Base-by-base conservation (phyloP, 2,797 vertebrate species). In the Betta splendens region DNA sequence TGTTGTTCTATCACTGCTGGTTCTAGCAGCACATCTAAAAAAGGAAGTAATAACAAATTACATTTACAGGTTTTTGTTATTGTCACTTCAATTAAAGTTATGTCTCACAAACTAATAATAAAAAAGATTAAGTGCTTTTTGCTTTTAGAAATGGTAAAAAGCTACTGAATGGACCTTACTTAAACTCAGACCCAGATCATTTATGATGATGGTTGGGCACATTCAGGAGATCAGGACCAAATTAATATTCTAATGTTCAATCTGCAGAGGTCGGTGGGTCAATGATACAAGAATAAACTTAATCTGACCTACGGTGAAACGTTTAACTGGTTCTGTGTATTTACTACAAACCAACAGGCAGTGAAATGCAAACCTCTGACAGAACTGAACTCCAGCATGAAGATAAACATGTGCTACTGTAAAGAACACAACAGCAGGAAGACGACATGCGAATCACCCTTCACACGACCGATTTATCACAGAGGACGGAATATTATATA, bases 21-120 rank as follows among this genome's bases (percentile, higher is more conserved):
- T 66, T 64, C 57, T 60, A 79, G 77, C 77, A 85, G 75, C 77
- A 78, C 61, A 9, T 69, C 72, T 80, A 76, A 52, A 83, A 59
- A 48, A 45, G 48, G 35, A 61, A 58, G 22, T 20, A 26, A 28
- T 28, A 55, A 61, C 64, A 67, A 68, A 37, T 71, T 45, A 51
- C 72, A 57, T 68, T 33, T 57, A 69, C 62, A 72, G 59, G 21
- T 50, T 54, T 29, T 31, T 5, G 7, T 49, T 52, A 11, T 51
- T 35, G 39, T 39, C 11, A 40, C 33, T 47, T 2, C 2, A 66
- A 38, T 22, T 65, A 13, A 72, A 70, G 69, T 39, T 0, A 65
- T 25, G 36, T 54, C 17, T 16, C 51, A 62, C 35, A 51, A 55
- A 71, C n/a, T n/a, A n/a, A n/a, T n/a, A n/a, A 67, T 40, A 18